Evolutionary conservation across 2,888 invertebrate species (phyloP).

Genomic region (Drosophila atripex): DNA sequence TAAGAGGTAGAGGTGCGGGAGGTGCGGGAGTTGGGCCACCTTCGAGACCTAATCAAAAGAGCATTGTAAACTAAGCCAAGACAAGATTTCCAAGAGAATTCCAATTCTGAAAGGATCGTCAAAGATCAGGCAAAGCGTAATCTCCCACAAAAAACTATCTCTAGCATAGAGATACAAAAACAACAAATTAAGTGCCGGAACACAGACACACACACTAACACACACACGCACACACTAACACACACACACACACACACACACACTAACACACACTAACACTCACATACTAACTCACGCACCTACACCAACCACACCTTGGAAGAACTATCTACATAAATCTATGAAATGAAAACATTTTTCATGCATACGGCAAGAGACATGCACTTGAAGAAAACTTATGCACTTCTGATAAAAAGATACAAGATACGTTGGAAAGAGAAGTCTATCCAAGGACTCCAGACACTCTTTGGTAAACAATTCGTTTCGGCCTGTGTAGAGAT

Average conservation of each 20-base stretch:
- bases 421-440: too few relatives aligned
- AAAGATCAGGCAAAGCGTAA: conserved; percentile 56
- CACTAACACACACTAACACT: neutral
- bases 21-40: conserved; percentile 30
- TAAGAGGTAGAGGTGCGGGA: neutral
- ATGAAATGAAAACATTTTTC: conserved; percentile 73
- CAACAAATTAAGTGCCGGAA: conserved; percentile 73
- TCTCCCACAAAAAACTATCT: conserved; percentile 59
- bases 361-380: conserved; percentile 53
- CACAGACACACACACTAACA: conserved; percentile 25
- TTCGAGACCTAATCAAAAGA: conserved; percentile 69
- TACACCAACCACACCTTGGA: conserved; percentile 21
- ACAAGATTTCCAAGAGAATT: conserved; percentile 55
- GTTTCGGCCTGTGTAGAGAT: conserved; percentile 18
- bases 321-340: conserved; percentile 65
- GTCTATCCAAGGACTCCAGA: too few relatives aligned
- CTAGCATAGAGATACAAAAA: conserved; percentile 55
- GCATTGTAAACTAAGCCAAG: conserved; percentile 74
- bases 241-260: conserved; percentile 27
- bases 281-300: too few relatives aligned
- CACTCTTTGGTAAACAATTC: too few relatives aligned
- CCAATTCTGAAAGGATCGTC: conserved; percentile 65
- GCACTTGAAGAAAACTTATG: conserved; percentile 41
- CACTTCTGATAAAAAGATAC: neutral
- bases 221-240: too few relatives aligned